Conservation (phyloP, 2,113 vertebrate species). For the Thamnophis sirtalis region DNA sequence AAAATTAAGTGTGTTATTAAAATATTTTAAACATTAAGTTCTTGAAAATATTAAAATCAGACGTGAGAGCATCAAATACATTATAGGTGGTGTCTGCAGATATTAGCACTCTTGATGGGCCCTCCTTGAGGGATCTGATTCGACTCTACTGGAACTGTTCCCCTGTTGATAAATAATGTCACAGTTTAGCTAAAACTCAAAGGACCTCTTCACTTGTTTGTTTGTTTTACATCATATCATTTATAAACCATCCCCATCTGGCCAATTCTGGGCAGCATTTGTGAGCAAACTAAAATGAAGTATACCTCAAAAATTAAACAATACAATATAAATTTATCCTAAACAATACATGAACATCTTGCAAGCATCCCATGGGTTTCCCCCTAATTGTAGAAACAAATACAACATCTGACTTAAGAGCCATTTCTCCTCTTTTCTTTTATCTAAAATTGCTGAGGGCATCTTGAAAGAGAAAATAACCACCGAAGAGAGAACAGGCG, state of each 20-base stretch:
- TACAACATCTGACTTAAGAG: neutral
- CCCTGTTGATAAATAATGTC: neutral
- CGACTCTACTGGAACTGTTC: neutral
- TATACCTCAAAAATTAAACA: neutral
- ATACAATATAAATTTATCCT: neutral
- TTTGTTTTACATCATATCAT: neutral
- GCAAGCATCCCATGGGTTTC: neutral
- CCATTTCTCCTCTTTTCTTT: neutral
- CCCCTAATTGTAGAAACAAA: neutral
- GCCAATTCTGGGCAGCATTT: neutral
- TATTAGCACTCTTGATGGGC: neutral
- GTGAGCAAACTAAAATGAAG: neutral
- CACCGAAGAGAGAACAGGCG: neutral
- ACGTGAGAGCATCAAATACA: neutral
- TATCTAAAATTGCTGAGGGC: neutral
- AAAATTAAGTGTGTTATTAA: neutral
- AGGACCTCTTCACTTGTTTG: neutral
- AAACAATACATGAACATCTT: neutral
- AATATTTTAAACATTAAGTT: neutral
- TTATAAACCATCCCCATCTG: neutral
- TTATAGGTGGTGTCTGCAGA: neutral
- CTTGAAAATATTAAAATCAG: neutral
- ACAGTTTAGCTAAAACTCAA: neutral
- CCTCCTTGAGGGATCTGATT: neutral
- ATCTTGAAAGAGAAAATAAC: neutral